Percentiles rank a stretch among this genome's conserved stretches.
Evolutionary conservation across 1,140 invertebrate genomes (phyloP).

Genomic region (Heliconius hewitsoni): DNA sequence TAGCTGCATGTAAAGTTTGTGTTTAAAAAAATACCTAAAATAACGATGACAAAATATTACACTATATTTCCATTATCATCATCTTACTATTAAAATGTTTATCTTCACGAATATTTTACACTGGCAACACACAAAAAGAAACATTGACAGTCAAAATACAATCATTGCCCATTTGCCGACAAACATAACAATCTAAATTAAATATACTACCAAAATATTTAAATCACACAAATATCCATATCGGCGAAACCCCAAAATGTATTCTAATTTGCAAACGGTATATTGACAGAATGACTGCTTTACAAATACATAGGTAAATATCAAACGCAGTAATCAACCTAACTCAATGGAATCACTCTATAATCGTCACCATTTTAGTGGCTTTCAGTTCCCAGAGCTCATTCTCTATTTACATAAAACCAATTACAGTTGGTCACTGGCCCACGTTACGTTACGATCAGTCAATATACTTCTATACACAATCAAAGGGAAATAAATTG

Average conservation of each 20-base stretch:
- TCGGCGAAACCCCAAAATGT: background rate
- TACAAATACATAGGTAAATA: conserved; percentile 11
- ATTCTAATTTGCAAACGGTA: conserved; percentile 3
- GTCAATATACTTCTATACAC: background rate
- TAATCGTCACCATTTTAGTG: conserved; percentile 32
- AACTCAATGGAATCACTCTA: background rate
- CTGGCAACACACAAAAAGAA: too few relatives aligned
- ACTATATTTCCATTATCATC: too few relatives aligned
- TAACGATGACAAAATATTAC: too few relatives aligned
- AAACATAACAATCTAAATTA: background rate
- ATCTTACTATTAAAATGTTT: too few relatives aligned
- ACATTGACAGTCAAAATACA: background rate
- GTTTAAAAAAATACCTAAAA: too few relatives aligned
- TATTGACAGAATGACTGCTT: background rate
- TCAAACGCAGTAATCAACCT: conserved; percentile 7
- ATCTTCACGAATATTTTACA: too few relatives aligned
- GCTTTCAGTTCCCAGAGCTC: conserved; percentile 34
- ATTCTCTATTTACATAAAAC: conserved; percentile 67
- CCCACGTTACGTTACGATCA: conserved; percentile 26
- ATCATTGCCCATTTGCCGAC: background rate
- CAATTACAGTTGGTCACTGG: conserved; percentile 55
- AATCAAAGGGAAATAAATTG: conserved; percentile 40
- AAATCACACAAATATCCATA: background rate
- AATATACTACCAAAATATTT: background rate
- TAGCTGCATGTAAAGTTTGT: too few relatives aligned